Conservation (phyloP, 2,888 invertebrate species). For the Perithous albicinctus region DNA sequence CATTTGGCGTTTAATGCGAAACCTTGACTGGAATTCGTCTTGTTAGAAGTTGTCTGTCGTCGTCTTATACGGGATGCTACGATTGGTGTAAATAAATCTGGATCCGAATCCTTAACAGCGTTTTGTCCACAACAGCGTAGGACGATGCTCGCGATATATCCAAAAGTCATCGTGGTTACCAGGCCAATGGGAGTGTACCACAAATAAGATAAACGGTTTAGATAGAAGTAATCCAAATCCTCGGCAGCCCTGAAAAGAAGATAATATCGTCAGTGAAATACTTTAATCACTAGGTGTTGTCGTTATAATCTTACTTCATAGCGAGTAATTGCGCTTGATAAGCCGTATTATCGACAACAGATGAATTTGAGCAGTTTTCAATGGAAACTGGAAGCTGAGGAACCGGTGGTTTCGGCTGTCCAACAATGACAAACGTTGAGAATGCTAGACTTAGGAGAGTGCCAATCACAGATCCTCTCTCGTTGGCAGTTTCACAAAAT, state of each 20-base stretch:
- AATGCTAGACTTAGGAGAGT: slow-evolving; percentile 73
- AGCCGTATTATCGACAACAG: slow-evolving; percentile 26
- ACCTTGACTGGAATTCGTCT: slow-evolving; percentile 75
- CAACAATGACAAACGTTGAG: slow-evolving; percentile 56
- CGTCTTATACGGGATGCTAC: slow-evolving; percentile 85
- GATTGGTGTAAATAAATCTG: slow-evolving; percentile 87
- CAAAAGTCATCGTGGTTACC: slow-evolving; percentile 85
- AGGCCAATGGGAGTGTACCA: slow-evolving; percentile 89
- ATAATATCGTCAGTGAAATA: neutral
- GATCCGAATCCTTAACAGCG: slow-evolving; percentile 84
- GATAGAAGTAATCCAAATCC: slow-evolving; percentile 86
- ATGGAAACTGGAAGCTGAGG: slow-evolving; percentile 72
- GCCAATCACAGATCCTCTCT: slow-evolving; percentile 78
- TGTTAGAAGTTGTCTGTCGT: slow-evolving; percentile 70
- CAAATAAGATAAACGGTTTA: slow-evolving; percentile 90
- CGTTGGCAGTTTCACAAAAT: slow-evolving; percentile 93
- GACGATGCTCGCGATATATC: slow-evolving; percentile 85
- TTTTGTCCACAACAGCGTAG: slow-evolving; percentile 79
- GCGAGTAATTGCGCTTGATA: slow-evolving; percentile 42
- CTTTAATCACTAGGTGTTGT: neutral
- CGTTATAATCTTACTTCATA: slow-evolving; percentile 17
- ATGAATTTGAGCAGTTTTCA: slow-evolving; percentile 71
- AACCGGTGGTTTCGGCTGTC: slow-evolving; percentile 69
- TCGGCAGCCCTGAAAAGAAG: slow-evolving; percentile 41
- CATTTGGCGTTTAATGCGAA: slow-evolving; percentile 74